A percentile compares a stretch with the other conserved stretches of the same genome.
Conservation (phyloP, 2,797 vertebrate genomes). For the Lemur catta region DNA sequence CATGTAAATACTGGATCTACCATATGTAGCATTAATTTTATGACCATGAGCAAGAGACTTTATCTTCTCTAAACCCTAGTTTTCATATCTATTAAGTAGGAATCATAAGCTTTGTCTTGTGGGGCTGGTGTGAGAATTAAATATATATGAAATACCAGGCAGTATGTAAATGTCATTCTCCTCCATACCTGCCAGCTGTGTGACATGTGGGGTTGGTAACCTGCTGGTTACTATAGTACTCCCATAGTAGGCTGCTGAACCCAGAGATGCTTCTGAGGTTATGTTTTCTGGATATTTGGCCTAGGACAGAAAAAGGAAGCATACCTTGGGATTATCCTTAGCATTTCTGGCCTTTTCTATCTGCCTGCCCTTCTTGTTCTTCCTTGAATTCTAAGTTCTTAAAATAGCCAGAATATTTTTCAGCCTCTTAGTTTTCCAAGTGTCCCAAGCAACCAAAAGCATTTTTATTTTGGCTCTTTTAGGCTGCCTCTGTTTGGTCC, state of each 20-base stretch:
- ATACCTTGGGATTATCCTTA: slow-evolving; percentile 1
- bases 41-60: neutral
- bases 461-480: slow-evolving; percentile 46
- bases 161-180: neutral
- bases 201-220: neutral
- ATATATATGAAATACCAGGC: neutral
- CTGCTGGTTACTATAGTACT: neutral
- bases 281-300: slow-evolving; percentile 29
- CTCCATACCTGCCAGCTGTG: neutral
- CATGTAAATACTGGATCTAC: slow-evolving; percentile 30
- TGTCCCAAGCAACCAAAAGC: slow-evolving; percentile 44
- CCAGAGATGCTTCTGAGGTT: neutral
- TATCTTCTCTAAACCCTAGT: slow-evolving; percentile 19
- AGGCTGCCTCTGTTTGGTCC: slow-evolving; percentile 22
- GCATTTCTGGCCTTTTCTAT: neutral
- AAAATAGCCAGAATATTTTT: slow-evolving; percentile 60
- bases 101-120: slow-evolving; percentile 31
- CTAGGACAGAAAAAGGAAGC: slow-evolving; percentile 15
- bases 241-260: neutral
- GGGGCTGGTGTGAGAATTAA: slow-evolving; percentile 10
- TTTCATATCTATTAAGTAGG: slow-evolving; percentile 19
- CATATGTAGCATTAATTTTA: slow-evolving; percentile 9
- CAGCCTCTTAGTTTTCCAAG: slow-evolving; percentile 50
- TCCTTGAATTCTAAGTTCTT: slow-evolving; percentile 51
- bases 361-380: slow-evolving; percentile 1